Evolutionary conservation across 2,113 vertebrate species (phyloP).

Genomic region (Aegotheles bennettii): DNA sequence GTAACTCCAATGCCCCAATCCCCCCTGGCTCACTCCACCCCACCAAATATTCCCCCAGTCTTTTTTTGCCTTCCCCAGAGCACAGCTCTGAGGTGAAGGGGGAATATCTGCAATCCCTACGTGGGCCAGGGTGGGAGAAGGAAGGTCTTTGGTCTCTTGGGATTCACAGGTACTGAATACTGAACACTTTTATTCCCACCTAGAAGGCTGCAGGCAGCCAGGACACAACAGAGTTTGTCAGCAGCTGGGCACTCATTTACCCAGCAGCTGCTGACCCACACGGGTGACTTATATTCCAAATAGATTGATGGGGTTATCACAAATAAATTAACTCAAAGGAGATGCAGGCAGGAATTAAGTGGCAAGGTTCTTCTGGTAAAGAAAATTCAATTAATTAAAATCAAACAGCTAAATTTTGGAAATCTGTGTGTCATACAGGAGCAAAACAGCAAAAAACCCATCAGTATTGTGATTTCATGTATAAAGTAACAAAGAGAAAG

Average conservation of each 20-base stretch:
- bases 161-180: not conserved
- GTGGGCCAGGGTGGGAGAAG: accelerated
- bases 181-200: not conserved
- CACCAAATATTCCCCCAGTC: not conserved
- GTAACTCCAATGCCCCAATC: too few relatives aligned
- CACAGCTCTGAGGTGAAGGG: not conserved
- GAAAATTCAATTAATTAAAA: not conserved
- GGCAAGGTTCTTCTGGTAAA: not conserved
- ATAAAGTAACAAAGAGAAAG: not conserved
- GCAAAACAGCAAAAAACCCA: not conserved
- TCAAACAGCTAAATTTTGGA: not conserved
- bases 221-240: not conserved
- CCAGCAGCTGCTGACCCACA: accelerated
- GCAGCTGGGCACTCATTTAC: not conserved
- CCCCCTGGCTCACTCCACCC: accelerated
- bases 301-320: not conserved
- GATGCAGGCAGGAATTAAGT: not conserved
- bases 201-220: not conserved
- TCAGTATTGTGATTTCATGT: not conserved
- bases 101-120: accelerated
- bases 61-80: not conserved
- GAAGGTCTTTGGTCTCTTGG: accelerated
- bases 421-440: not conserved
- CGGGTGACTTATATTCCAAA: not conserved
- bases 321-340: not conserved